Evolutionary conservation across 1,140 invertebrate genomes (phyloP).

Genomic region (Berghia stephanieae): DNA sequence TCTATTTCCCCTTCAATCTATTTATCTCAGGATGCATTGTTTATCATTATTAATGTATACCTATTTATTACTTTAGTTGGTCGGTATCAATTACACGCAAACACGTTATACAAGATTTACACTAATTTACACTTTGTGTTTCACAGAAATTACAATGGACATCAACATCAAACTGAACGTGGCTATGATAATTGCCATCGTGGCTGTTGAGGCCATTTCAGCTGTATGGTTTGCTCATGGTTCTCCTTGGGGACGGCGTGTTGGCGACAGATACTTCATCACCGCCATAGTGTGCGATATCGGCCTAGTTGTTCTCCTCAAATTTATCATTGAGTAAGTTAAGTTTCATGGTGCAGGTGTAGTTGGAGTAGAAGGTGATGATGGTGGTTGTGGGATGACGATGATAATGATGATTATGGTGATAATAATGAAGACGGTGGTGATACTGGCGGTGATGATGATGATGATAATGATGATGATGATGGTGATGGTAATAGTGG

Average conservation of each 20-base stretch:
- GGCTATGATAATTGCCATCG: slow-evolving; percentile 52
- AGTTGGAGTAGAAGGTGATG: neutral
- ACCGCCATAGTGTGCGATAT: slow-evolving; percentile 51
- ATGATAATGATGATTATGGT: neutral
- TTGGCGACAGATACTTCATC: slow-evolving; percentile 53
- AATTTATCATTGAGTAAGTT: slow-evolving; percentile 37
- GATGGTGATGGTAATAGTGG: no score
- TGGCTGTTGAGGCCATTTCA: slow-evolving; percentile 51
- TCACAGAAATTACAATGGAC: slow-evolving; percentile 32
- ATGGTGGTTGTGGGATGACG: neutral
- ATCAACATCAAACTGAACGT: slow-evolving; percentile 51
- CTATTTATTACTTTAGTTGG: no score
- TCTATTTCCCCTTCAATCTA: no score
- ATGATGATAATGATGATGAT: no score
- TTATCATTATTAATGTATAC: no score
- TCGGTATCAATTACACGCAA: no score
- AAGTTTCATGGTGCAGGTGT: neutral
- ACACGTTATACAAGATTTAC: no score
- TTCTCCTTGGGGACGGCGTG: slow-evolving; percentile 46
- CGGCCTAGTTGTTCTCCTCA: slow-evolving; percentile 46
- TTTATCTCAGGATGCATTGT: no score
- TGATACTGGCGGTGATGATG: no score
- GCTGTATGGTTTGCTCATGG: slow-evolving; percentile 49
- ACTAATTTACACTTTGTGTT: neutral
- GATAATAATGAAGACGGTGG: no score